Conservation (phyloP, 2,888 invertebrate genomes). For the Petrophora chlorosata region DNA sequence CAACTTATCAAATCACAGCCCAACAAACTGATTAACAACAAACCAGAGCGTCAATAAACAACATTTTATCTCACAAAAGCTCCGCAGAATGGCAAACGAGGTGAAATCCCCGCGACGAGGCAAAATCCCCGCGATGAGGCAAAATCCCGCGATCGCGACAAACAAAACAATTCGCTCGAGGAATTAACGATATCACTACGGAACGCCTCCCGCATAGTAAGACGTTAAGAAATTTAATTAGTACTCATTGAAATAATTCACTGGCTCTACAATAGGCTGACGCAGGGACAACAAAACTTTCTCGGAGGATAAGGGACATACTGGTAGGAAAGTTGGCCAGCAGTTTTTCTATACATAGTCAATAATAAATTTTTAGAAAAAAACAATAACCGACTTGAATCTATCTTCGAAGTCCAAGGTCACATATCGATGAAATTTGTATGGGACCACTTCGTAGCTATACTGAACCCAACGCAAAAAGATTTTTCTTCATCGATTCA, state of each 20-base stretch:
- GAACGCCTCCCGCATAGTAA: conserved; percentile 60
- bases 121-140: conserved; percentile 34
- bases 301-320: conserved; percentile 48
- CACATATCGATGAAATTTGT: no score
- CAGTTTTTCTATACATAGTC: no score
- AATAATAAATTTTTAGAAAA: no score
- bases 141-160: conserved; percentile 51
- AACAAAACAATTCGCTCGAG: conserved; percentile 61
- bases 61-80: conserved; percentile 32
- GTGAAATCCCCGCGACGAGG: conserved; percentile 38
- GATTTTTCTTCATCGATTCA: no score
- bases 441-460: no score
- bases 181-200: conserved; percentile 57
- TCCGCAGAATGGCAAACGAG: conserved; percentile 33
- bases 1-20: conserved; percentile 11
- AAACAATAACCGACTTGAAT: no score
- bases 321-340: conserved; percentile 21
- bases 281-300: conserved; percentile 61
- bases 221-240: conserved; percentile 75
- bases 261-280: conserved; percentile 64
- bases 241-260: conserved; percentile 74
- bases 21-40: conserved; percentile 22
- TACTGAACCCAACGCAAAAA: no score
- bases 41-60: conserved; percentile 28
- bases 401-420: no score